Percentiles rank a stretch among this genome's conserved stretches.
Conservation (phyloP, 2,888 invertebrate species). For the Magallana nippona region DNA sequence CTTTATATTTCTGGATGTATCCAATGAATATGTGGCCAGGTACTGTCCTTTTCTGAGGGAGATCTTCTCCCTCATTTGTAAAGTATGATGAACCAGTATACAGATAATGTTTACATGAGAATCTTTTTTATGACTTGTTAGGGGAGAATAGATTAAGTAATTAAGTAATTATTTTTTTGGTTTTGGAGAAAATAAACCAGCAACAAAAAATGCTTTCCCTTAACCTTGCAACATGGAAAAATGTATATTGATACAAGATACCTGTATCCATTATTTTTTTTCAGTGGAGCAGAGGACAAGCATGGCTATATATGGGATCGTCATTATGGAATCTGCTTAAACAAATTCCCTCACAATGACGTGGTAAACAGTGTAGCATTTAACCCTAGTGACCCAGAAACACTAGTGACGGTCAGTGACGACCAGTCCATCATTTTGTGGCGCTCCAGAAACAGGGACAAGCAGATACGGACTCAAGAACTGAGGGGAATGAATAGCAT, state of each 20-base stretch:
- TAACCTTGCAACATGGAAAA: too few relatives aligned
- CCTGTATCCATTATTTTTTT: conserved; percentile 63
- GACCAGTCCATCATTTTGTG: conserved; percentile 88
- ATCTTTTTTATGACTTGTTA: too few relatives aligned
- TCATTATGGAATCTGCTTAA: conserved; percentile 89
- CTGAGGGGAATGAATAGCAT: not conserved
- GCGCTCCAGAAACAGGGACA: conserved; percentile 71
- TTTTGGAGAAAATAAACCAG: too few relatives aligned
- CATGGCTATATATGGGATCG: conserved; percentile 92
- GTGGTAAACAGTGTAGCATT: conserved; percentile 93
- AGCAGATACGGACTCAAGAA: not conserved
- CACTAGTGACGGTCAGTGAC: conserved; percentile 91
- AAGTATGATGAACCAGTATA: too few relatives aligned
- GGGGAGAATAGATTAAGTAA: too few relatives aligned
- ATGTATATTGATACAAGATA: not conserved
- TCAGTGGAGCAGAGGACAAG: conserved; percentile 90
- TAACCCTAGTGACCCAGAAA: conserved; percentile 89
- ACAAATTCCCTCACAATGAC: conserved; percentile 88
- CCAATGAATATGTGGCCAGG: conserved; percentile 91
- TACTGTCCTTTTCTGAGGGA: conserved; percentile 75
- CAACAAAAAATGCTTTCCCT: too few relatives aligned
- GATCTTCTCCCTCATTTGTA: too few relatives aligned
- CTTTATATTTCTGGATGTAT: conserved; percentile 91
- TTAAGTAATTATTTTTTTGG: too few relatives aligned
- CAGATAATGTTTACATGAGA: too few relatives aligned